A percentile compares a stretch with the other conserved stretches of the same genome.
Conservation (phyloP, 1,140 invertebrate species). For the Drosophila leontia region DNA sequence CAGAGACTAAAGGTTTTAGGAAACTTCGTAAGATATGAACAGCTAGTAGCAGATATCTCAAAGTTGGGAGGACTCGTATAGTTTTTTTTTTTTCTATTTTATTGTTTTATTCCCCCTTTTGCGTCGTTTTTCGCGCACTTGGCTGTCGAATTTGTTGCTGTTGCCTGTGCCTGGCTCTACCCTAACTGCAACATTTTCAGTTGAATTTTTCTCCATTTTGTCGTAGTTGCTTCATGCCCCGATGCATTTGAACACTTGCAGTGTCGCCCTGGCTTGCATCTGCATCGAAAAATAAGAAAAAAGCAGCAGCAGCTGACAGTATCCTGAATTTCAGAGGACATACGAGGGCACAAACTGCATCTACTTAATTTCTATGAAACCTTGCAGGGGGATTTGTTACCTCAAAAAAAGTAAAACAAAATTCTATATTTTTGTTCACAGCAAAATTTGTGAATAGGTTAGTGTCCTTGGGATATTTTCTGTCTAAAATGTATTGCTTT, state of each 20-base stretch:
- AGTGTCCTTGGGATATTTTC: background rate
- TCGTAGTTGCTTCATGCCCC: slow-evolving; percentile 71
- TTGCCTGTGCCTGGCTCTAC: slow-evolving; percentile 3
- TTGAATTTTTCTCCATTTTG: slow-evolving; percentile 53
- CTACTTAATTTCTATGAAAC: slow-evolving; percentile 57
- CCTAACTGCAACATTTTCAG: slow-evolving; percentile 13
- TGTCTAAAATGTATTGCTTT: background rate
- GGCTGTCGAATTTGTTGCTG: slow-evolving; percentile 65
- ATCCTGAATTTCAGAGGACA: slow-evolving; percentile 7
- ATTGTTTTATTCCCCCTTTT: slow-evolving; percentile 17
- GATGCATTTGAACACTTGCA: slow-evolving; percentile 77
- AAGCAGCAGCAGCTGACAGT: slow-evolving; percentile 12
- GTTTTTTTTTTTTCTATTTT: background rate
- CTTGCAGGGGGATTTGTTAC: slow-evolving; percentile 9
- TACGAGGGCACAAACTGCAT: slow-evolving; percentile 12
- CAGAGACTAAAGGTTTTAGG: background rate
- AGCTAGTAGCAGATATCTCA: slow-evolving; percentile 1
- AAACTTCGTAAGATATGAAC: background rate
- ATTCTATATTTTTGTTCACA: slow-evolving; percentile 5
- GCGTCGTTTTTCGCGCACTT: slow-evolving; percentile 24
- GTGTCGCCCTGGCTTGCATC: slow-evolving; percentile 54
- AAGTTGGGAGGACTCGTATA: background rate
- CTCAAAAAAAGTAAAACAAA: background rate
- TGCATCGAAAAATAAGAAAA: slow-evolving; percentile 51
- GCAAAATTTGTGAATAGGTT: background rate